Conservation (phyloP, 37 sponge, comb jelly and placozoan genomes). For the Halisarca cf. caerulea region DNA sequence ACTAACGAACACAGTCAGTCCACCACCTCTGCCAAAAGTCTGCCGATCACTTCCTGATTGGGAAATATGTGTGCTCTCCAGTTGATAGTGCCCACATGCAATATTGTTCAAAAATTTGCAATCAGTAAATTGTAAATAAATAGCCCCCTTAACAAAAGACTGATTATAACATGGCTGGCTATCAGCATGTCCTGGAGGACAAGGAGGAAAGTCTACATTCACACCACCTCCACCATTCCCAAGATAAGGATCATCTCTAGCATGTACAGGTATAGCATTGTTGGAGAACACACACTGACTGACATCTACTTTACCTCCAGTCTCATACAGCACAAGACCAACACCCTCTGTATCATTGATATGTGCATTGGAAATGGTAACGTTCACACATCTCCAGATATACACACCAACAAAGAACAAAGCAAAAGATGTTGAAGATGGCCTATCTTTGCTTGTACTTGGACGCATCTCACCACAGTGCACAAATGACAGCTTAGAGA, state of each 20-base stretch:
- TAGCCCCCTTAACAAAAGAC: not conserved
- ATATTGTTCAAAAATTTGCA: not conserved
- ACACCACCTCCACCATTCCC: constrained; percentile 2
- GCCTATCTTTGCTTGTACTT: not conserved
- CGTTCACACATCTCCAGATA: constrained; percentile 1
- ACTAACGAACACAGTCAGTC: constrained; percentile 1
- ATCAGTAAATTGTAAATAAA: too few species aligned
- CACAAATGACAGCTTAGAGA: not conserved
- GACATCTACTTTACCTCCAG: constrained; percentile 2
- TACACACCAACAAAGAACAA: not conserved
- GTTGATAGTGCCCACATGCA: not conserved
- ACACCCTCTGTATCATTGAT: constrained; percentile 10
- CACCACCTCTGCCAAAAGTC: constrained; percentile 39
- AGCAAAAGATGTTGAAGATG: not conserved
- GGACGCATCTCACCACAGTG: not conserved
- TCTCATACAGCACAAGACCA: constrained; percentile 18
- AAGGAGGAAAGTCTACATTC: not conserved
- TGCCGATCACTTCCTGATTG: not conserved
- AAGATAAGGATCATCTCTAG: not conserved
- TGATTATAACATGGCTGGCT: not conserved
- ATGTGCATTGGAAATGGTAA: not conserved
- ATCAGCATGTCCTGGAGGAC: constrained; percentile 16
- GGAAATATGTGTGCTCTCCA: not conserved
- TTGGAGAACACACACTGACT: not conserved
- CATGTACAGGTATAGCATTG: not conserved